Evolutionary conservation across 2,888 invertebrate species (phyloP).

Genomic region (Harpalus rufipes): DNA sequence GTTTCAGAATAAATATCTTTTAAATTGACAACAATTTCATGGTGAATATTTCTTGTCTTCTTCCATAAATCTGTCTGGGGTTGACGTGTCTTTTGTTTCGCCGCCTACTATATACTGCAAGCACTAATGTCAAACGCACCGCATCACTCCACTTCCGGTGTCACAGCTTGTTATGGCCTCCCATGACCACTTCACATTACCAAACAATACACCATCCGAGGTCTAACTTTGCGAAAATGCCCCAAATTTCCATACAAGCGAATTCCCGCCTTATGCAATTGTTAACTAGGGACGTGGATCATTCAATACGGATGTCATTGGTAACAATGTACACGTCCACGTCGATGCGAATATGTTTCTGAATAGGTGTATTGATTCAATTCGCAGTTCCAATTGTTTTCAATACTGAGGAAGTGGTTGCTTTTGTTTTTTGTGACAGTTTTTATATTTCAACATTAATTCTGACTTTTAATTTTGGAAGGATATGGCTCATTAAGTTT

Average conservation of each 20-base stretch:
- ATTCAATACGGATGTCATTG: slow-evolving; percentile 21
- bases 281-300: slow-evolving; percentile 4
- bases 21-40: neutral
- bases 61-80: neutral
- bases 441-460: slow-evolving; percentile 10
- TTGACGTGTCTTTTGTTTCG: neutral
- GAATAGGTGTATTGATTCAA: slow-evolving; percentile 20
- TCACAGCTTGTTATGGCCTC: slow-evolving; percentile 27
- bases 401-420: neutral
- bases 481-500: slow-evolving; percentile 30
- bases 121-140: slow-evolving; percentile 52
- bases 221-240: slow-evolving; percentile 15
- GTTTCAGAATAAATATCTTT: neutral
- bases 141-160: slow-evolving; percentile 61
- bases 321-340: slow-evolving; percentile 40
- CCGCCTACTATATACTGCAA: slow-evolving; percentile 21
- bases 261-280: slow-evolving; percentile 9
- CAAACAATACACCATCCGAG: slow-evolving; percentile 29
- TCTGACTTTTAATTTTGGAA: slow-evolving; percentile 34
- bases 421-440: slow-evolving; percentile 8
- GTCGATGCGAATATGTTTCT: slow-evolving; percentile 35
- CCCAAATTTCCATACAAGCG: slow-evolving; percentile 19
- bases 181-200: slow-evolving; percentile 44
- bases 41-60: neutral
- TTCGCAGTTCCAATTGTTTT: slow-evolving; percentile 34